Evolutionary conservation across 2,888 invertebrate species (phyloP).

Genomic region (Platycnemis pennipes): DNA sequence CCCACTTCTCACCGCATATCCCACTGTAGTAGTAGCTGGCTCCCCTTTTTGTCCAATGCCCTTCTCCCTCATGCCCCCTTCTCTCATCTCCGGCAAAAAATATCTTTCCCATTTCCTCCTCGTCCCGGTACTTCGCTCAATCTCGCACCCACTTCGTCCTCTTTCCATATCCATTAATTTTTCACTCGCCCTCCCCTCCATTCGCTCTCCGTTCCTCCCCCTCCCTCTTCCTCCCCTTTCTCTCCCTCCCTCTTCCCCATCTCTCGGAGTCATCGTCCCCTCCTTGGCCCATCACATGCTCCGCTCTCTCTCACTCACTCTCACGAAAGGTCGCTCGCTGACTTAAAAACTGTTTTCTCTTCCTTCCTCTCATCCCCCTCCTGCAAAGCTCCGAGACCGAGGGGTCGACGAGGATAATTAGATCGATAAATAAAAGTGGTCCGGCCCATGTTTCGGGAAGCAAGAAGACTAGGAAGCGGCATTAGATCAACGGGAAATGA

Average conservation of each 20-base stretch:
- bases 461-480: background rate
- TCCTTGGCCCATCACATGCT: background rate
- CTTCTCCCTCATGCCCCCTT: background rate
- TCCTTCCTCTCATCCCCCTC: background rate
- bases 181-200: slow-evolving; percentile 16
- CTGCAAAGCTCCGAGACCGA: background rate
- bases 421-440: slow-evolving; percentile 60
- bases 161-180: slow-evolving; percentile 56
- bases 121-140: slow-evolving; percentile 30
- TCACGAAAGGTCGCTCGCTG: background rate
- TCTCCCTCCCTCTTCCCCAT: background rate
- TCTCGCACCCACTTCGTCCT: slow-evolving; percentile 40
- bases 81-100: background rate
- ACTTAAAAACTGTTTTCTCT: slow-evolving; percentile 16
- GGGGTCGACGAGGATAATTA: slow-evolving; percentile 50
- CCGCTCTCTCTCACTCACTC: background rate
- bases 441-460: background rate
- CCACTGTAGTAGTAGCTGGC: slow-evolving; percentile 43
- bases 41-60: background rate
- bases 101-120: too few relatives aligned
- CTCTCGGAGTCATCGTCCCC: background rate
- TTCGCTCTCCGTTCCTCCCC: background rate
- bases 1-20: background rate
- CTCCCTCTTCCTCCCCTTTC: background rate
- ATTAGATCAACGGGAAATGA: background rate